Evolutionary conservation across 1,140 invertebrate genomes (phyloP).

Genomic region (Brachionus sp.): DNA sequence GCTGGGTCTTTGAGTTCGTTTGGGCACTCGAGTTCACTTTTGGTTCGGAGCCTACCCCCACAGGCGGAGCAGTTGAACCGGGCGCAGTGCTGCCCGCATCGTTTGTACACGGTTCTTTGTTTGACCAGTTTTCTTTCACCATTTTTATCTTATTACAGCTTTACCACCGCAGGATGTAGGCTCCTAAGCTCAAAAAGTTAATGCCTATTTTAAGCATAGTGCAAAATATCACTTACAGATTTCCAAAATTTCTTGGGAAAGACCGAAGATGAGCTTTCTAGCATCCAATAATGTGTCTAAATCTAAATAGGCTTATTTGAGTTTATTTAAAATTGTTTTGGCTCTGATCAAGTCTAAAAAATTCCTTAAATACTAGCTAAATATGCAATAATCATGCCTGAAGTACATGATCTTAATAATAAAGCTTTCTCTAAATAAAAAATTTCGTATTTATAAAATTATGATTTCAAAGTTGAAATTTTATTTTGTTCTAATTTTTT

Average conservation of each 20-base stretch:
- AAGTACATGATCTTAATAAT: conserved; percentile 15
- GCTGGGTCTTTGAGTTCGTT: neutral
- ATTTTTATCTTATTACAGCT: conserved; percentile 46
- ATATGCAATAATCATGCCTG: neutral
- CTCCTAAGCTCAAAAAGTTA: conserved; percentile 30
- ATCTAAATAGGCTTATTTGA: neutral
- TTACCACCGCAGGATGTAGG: conserved; percentile 42
- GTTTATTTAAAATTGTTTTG: conserved; percentile 22
- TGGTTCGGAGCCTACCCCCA: neutral
- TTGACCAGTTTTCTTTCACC: conserved; percentile 45
- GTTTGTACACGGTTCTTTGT: neutral
- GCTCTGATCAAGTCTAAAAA: neutral
- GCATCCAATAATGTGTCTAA: conserved; percentile 10
- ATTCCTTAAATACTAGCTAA: conserved; percentile 8
- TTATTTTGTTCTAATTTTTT: neutral
- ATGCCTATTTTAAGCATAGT: neutral
- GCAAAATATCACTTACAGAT: conserved; percentile 23
- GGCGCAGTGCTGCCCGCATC: neutral
- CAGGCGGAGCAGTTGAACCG: neutral
- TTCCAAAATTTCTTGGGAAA: conserved; percentile 46
- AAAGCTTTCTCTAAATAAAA: neutral
- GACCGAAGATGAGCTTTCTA: neutral
- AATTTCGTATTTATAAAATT: neutral
- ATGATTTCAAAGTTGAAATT: conserved; percentile 1
- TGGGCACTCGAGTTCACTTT: neutral